These are phyloP conservation scores for Cinara cedri DNA, from an alignment of 2,888 invertebrate genomes.

Conservation along the genomic window DNA sequence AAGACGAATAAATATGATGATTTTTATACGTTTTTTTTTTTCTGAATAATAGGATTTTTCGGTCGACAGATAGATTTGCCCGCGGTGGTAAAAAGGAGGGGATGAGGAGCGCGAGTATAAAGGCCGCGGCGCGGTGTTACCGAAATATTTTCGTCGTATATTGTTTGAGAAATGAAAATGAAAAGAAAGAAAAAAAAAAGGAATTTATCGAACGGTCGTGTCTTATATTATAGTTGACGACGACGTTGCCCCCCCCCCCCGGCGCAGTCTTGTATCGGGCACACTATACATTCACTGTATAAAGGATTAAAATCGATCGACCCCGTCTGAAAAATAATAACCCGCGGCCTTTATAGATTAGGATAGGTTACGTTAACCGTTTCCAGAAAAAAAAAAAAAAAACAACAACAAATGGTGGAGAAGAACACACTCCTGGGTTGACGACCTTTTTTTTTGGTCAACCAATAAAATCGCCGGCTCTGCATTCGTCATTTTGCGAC, in stretches of 20 bases:
- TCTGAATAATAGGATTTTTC: background rate
- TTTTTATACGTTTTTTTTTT: no score
- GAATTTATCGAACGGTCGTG: background rate
- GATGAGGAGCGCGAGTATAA: background rate
- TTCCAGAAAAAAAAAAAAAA: no score
- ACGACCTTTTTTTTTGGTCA: no score
- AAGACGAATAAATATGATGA: background rate
- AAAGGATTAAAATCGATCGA: conserved; percentile 28
- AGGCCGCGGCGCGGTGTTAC: background rate
- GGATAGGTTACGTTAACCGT: background rate
- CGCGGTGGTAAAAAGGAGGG: background rate
- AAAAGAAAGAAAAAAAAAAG: background rate
- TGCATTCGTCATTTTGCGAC: background rate
- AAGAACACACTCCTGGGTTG: conserved; percentile 16
- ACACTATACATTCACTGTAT: background rate
- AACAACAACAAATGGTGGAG: background rate
- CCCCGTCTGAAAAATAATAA: no score
- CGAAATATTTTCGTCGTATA: background rate
- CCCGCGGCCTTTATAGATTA: background rate
- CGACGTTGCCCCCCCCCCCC: no score
- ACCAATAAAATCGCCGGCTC: no score
- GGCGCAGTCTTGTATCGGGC: background rate
- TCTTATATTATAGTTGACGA: no score
- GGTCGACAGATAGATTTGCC: background rate
- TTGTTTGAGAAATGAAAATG: no score